Evolutionary conservation across 2,113 vertebrate genomes (phyloP).

Genomic region (Centrocercus urophasianus): DNA sequence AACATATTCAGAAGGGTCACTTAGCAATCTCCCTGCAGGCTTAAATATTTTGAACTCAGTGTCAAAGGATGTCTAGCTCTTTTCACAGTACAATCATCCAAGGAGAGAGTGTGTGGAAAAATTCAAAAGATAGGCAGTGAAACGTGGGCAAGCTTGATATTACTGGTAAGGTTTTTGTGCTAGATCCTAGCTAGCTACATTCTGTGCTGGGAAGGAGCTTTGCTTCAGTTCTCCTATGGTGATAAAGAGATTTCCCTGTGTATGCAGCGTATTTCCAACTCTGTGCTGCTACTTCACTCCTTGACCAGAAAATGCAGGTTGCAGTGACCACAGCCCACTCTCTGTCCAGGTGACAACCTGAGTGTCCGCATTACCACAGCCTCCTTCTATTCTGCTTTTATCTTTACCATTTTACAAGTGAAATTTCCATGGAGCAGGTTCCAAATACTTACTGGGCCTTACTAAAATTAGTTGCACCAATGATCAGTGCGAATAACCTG

Average conservation of each 20-base stretch:
- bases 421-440: not conserved
- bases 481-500: not conserved
- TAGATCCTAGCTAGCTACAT: not conserved
- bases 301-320: not conserved
- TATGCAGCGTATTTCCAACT: not conserved
- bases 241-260: not conserved
- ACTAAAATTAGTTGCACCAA: not conserved
- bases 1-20: constrained; percentile 42
- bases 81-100: constrained; percentile 1
- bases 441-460: not conserved
- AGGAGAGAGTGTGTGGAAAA: not conserved
- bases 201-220: not conserved
- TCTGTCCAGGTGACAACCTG: not conserved
- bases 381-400: not conserved
- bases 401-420: not conserved
- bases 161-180: not conserved
- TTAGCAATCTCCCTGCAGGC: constrained; percentile 22
- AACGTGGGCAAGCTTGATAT: not conserved
- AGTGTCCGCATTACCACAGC: not conserved
- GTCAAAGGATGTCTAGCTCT: not conserved
- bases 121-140: not conserved
- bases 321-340: not conserved
- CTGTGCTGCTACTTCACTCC: not conserved
- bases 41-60: constrained; percentile 13
- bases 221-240: not conserved